These are phyloP conservation scores for Hyperoplus immaculatus DNA, from an alignment of 2,797 vertebrate genomes.

Conservation along the genomic window DNA sequence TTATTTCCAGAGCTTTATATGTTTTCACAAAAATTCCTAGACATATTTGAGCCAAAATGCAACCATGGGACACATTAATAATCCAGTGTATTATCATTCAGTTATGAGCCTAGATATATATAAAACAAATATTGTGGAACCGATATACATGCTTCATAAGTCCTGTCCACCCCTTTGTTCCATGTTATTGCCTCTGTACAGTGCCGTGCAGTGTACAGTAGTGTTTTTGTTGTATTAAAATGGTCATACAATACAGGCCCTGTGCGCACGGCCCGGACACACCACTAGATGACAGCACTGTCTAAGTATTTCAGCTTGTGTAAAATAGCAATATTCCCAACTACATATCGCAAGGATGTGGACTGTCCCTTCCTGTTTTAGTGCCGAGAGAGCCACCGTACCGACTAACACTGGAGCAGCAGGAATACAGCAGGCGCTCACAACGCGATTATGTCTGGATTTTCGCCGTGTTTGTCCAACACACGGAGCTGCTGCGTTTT, in stretches of 20 bases:
- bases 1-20: no score
- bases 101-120: neutral
- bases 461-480: conserved; percentile 52
- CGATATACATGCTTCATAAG: neutral
- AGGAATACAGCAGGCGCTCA: conserved; percentile 76
- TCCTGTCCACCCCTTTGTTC: conserved; percentile 57
- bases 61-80: neutral
- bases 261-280: conserved; percentile 34
- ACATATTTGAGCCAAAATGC: no score
- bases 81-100: neutral
- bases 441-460: conserved; percentile 84
- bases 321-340: conserved; percentile 78
- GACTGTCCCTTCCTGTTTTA: conserved; percentile 90
- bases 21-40: no score
- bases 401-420: conserved; percentile 81
- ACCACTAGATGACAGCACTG: conserved; percentile 84
- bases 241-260: accelerated
- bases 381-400: conserved; percentile 84
- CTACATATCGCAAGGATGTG: conserved; percentile 85
- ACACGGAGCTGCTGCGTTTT: conserved; percentile 68
- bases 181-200: neutral
- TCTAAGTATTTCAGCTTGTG: conserved; percentile 61
- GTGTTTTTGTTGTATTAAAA: conserved; percentile 42
- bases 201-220: neutral
- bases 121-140: no score